These are phyloP conservation scores for Bradypodion pumilum DNA, from an alignment of 2,797 vertebrate genomes.

Conservation along the genomic window DNA sequence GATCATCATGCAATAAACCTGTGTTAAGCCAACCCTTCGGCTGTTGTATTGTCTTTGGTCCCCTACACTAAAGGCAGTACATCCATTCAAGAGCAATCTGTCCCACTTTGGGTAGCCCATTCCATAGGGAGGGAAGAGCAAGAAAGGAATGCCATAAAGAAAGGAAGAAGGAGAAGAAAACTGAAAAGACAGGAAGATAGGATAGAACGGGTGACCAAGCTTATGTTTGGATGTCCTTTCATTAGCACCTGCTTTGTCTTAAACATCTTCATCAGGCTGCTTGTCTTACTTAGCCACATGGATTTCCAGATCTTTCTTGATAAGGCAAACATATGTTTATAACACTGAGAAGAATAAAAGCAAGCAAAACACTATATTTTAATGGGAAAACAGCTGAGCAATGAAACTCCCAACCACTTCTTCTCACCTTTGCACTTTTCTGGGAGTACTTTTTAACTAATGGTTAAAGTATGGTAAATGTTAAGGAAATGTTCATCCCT, in stretches of 20 bases:
- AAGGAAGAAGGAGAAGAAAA: too few relatives aligned
- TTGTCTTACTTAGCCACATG: too few relatives aligned
- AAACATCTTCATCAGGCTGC: background rate
- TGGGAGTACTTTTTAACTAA: too few relatives aligned
- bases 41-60: too few relatives aligned
- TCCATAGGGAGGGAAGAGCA: background rate
- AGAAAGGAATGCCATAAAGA: too few relatives aligned
- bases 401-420: background rate
- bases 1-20: too few relatives aligned
- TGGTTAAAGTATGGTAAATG: too few relatives aligned
- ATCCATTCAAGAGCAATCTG: background rate
- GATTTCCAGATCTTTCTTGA: background rate
- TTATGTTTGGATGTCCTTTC: background rate
- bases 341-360: background rate
- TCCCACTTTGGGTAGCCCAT: background rate
- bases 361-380: background rate
- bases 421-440: background rate
- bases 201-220: background rate
- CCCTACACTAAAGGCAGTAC: too few relatives aligned
- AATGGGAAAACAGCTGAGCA: background rate
- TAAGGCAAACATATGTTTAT: background rate
- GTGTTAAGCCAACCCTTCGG: too few relatives aligned
- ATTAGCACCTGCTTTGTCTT: background rate
- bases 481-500: too few relatives aligned
- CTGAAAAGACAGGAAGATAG: background rate